phyloP scores from a whole-genome alignment of 1,140 invertebrate species.

The Diorhabda sublineata region DNA sequence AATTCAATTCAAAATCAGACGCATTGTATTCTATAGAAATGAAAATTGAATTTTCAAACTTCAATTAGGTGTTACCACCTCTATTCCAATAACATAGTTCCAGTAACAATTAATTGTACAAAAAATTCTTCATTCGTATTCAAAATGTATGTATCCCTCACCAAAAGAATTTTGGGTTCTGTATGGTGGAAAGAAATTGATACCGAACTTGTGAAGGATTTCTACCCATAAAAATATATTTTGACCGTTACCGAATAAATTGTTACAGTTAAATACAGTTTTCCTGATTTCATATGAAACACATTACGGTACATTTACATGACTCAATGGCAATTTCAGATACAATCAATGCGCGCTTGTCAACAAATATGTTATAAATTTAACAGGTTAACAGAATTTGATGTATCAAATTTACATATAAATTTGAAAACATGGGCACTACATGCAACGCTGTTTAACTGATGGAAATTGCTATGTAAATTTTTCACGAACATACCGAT shows the following conservation, averaged over 20 bases:
- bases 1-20: too few relatives aligned
- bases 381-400: neutral
- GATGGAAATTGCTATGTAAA: slow-evolving; percentile 1
- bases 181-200: too few relatives aligned
- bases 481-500: neutral
- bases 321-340: neutral
- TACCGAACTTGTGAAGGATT: too few relatives aligned
- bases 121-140: too few relatives aligned
- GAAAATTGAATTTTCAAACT: too few relatives aligned
- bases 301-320: neutral
- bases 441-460: neutral
- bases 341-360: neutral
- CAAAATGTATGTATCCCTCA: too few relatives aligned
- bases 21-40: too few relatives aligned
- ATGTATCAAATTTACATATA: neutral
- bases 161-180: too few relatives aligned
- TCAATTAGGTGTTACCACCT: too few relatives aligned
- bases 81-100: too few relatives aligned
- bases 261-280: neutral
- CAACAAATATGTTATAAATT: neutral
- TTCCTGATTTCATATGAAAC: slow-evolving; percentile 1
- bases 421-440: neutral
- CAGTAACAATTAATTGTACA: too few relatives aligned
- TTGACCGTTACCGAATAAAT: neutral
- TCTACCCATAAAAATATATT: neutral